Evolutionary conservation across 1,140 invertebrate genomes (phyloP), one percentile per base, ranked within the genome.

Genomic region (Caenorhabditis briggsae): DNA sequence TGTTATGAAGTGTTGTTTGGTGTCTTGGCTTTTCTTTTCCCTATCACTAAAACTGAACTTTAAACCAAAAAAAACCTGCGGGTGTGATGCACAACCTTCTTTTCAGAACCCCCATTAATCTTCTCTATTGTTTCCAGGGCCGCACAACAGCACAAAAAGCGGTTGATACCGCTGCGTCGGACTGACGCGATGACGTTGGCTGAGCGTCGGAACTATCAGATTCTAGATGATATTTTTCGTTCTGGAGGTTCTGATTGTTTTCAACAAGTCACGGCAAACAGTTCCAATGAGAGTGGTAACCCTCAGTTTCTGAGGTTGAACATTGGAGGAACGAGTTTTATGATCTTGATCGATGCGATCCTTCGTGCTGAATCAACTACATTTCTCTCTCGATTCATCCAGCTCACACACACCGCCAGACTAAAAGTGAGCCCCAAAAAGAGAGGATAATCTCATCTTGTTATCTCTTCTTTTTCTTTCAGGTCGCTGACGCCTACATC

Each of bases 401-500:
- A 92, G 41, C 82, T 92, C 43, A 90, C 88, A 12, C 91, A 92
- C 74, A 70, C 65, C 5, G n/a, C 55, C 11, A 74, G 82, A 85
- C 56, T 82, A 82, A 64, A 85, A 56, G 84, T 70, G 84, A 74
- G 65, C 18, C 50, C 50, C 3, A 18, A 78, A 33, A 74, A 64
- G 23, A 70, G 16, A 46, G 43, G 84, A 70, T 84, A 48, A 53
- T 84, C 83, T 65, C 43, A 83, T 83, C 55, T 2, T 82, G 11
- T 33, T 18, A 56, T 55, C 70, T 33, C 25, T 25, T 23, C 2
- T 58, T 82, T 83, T 58, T 48, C n/a, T n/a, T 89, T 82, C 59
- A 91, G 90, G 90, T 91, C 11, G 88, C 91, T 12, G 91, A 92
- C 87, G 90, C 89, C 8, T 92, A 90, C 84, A 87, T 92, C 43